A percentile compares a stretch with the other conserved stretches of the same genome.
These are phyloP conservation scores for Liparis tanakae DNA, from an alignment of 2,797 vertebrate genomes.

Conservation along the genomic window DNA sequence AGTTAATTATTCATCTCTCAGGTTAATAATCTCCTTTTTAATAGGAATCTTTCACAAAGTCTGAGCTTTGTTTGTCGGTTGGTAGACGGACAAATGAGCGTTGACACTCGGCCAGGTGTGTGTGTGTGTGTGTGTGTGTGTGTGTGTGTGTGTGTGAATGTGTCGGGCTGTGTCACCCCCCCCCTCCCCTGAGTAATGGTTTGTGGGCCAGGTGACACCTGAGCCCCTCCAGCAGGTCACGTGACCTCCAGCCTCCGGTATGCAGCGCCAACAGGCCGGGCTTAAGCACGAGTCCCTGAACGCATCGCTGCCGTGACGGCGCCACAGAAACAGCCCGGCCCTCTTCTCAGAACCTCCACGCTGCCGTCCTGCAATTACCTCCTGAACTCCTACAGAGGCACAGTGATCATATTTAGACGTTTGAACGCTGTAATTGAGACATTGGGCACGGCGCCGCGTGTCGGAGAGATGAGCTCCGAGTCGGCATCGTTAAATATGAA, in stretches of 20 bases:
- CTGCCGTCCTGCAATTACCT: constrained; percentile 73
- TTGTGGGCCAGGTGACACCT: constrained; percentile 70
- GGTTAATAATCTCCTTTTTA: constrained; percentile 23
- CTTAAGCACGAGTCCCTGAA: constrained; percentile 52
- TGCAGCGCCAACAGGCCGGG: constrained; percentile 49
- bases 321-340: constrained; percentile 64
- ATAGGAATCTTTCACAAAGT: constrained; percentile 2
- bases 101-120: background rate
- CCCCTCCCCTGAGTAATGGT: constrained; percentile 68
- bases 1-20: constrained; percentile 24
- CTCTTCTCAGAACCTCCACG: constrained; percentile 56
- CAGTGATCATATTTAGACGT: constrained; percentile 65
- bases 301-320: constrained; percentile 45
- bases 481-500: constrained; percentile 51
- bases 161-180: constrained; percentile 27
- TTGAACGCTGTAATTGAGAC: constrained; percentile 68
- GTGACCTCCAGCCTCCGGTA: constrained; percentile 64
- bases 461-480: constrained; percentile 52
- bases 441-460: constrained; percentile 27
- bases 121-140: too few species aligned
- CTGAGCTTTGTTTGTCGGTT: background rate
- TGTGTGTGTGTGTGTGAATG: constrained; percentile 23
- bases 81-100: constrained; percentile 3
- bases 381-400: constrained; percentile 61
- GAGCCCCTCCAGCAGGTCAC: constrained; percentile 71